Base-by-base conservation (phyloP, 2,113 vertebrate species). In the Lophura nycthemera region DNA sequence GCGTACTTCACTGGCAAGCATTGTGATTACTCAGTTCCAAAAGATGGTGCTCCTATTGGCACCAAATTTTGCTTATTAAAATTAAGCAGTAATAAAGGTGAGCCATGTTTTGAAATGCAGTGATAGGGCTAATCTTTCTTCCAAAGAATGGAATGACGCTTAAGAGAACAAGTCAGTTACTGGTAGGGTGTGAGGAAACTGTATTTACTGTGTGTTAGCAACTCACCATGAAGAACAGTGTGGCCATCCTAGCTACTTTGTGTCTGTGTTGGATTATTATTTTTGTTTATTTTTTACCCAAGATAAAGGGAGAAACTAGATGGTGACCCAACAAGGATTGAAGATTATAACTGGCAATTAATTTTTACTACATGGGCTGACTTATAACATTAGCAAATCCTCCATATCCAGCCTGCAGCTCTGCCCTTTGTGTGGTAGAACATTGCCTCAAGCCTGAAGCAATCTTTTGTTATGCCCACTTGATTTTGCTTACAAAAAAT, bases 301-400 rank as follows among this genome's bases (percentile, higher is more conserved):
- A 65, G 25, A 66, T 88, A 83, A 65, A 52, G 86, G 86, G 30
- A 50, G 40, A 59, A 90, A 20, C 57, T 90, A 72, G 34, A 34
- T 95, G 74, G 17, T 70, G 77, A 81, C 86, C 72, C 70, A 82
- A 43, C 82, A 90, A 67, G 88, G 92, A 88, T 38, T 76, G 70
- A 85, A 86, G 90, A 91, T 95, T 83, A 32, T 71, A 93, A 63
- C 76, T 95, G 82, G 48, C 92, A 91, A 86, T 93, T 95, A 89
- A 91, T 95, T 96, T 95, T 90, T 64, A 75, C 59, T 86, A 84
- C 71, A 48, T 84, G 64, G 32, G 21, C 90, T 90, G 91, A 86
- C 90, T 95, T 96, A 74, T 79, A 90, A 77, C 76, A 56, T 88
- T 86, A 94, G 71, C 72, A 92, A 92, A 95, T 90, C 61, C 54